Base-by-base conservation (phyloP, 2,797 vertebrate species). In the Tenualosa thibaudeaui region DNA sequence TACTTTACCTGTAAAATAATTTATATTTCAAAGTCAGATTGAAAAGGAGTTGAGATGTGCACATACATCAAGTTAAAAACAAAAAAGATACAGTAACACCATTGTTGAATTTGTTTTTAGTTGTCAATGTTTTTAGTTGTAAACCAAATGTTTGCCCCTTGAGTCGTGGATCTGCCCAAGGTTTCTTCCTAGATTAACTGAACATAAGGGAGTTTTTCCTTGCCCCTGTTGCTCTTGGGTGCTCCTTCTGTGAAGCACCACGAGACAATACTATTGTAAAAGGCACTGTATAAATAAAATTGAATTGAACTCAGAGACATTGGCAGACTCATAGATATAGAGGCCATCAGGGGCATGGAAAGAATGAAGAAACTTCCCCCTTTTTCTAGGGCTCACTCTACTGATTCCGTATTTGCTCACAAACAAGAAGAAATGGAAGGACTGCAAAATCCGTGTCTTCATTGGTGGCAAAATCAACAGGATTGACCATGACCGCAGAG, bases 391-490 rank as follows among this genome's bases (percentile, higher is more conserved):
- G 86, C 93, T 99, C 92, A 99, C 98, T 0, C 93, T 99, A 89
- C 91, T 99, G 91, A 98, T 99, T 88, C 98, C 98, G 0, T 99
- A 98, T 92, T 95, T 99, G 92, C 92, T 99, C 88, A 99, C 97
- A 84, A 98, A 97, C 86, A 96, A 98, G 93, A 98, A 97, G 87
- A 99, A 99, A 82, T 99, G 98, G 98, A 96, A 95, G 19, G 97
- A 98, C 87, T 99, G 98, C 94, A 97, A 97, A 91, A 99, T 99
- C 90, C 95, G 98, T n/a, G 97, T 99, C 82, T 99, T 99, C 89
- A 98, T 99, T 88, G 98, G 98, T 31, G 98, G 98, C 81, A 99
- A 99, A 93, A 98, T 99, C 91, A 99, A 99, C 92, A 96, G 98
- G 89, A 99, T 99, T 85, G 98, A 99, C 93, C 98, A 98, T 71